Conservation (phyloP, 2,888 invertebrate species). For the Allacma fusca region DNA sequence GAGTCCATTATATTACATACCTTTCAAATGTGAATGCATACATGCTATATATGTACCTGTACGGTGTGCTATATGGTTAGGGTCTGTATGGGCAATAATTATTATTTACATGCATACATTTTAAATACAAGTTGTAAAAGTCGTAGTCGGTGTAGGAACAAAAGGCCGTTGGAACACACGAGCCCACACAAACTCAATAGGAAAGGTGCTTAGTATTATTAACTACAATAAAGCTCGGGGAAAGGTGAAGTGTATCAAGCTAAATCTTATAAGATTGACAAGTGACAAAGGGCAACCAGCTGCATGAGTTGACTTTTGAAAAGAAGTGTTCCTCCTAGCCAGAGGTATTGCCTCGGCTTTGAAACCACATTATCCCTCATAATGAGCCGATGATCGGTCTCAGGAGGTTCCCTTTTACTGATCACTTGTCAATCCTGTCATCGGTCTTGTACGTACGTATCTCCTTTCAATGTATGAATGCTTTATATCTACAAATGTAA, state of each 20-base stretch:
- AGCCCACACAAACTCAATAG: conserved; percentile 6
- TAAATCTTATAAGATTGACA: conserved; percentile 7
- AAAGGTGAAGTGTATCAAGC: conserved; percentile 16
- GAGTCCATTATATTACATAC: too few relatives aligned
- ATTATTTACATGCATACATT: background rate
- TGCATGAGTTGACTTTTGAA: conserved; percentile 4
- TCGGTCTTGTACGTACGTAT: conserved; percentile 6
- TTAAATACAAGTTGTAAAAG: background rate
- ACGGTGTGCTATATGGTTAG: background rate
- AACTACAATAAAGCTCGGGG: conserved; percentile 2
- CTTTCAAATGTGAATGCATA: background rate
- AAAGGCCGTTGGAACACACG: background rate
- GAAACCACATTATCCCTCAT: conserved; percentile 51
- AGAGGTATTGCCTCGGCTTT: conserved; percentile 1
- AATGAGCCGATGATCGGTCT: conserved; percentile 52
- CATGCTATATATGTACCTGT: too few relatives aligned
- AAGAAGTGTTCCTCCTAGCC: background rate
- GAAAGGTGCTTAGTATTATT: conserved; percentile 25
- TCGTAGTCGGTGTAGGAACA: background rate
- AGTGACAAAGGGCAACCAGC: conserved; percentile 16
- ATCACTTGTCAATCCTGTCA: conserved; percentile 31
- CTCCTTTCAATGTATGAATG: too few relatives aligned
- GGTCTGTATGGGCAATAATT: too few relatives aligned
- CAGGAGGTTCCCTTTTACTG: conserved; percentile 33
- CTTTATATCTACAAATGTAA: too few relatives aligned